Percentiles rank a stretch among this genome's conserved stretches.
phyloP scores from a whole-genome alignment of 2,113 vertebrate species.

The Misgurnus anguillicaudatus region DNA sequence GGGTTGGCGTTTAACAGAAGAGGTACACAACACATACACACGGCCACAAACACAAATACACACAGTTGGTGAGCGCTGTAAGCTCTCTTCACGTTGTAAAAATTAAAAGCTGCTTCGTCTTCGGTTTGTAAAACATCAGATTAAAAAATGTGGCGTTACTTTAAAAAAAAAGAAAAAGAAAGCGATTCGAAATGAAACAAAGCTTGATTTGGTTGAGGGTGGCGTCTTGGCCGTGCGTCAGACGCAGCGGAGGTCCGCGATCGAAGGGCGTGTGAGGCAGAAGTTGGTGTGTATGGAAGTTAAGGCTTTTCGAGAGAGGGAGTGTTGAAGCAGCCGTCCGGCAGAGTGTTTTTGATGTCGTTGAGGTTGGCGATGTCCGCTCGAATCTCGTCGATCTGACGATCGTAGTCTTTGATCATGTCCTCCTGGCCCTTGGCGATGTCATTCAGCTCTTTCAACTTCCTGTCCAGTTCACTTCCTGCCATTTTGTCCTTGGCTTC shows the following conservation, averaged over 20 bases:
- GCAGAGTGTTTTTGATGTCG: slow-evolving; percentile 94
- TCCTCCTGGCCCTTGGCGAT: slow-evolving; percentile 86
- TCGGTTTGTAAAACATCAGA: slow-evolving; percentile 32
- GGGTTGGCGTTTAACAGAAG: slow-evolving; percentile 48
- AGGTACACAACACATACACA: neutral
- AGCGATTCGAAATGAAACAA: slow-evolving; percentile 53
- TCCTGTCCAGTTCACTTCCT: slow-evolving; percentile 83
- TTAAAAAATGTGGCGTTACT: slow-evolving; percentile 52
- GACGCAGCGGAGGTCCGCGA: slow-evolving; percentile 25
- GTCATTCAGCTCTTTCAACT: slow-evolving; percentile 84
- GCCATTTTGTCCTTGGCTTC: slow-evolving; percentile 87
- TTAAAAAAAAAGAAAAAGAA: slow-evolving; percentile 52
- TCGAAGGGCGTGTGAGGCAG: slow-evolving; percentile 10
- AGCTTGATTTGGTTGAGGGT: slow-evolving; percentile 79
- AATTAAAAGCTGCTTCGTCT: slow-evolving; percentile 54
- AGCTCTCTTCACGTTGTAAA: slow-evolving; percentile 53
- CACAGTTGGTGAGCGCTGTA: slow-evolving; percentile 16
- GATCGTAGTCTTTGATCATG: slow-evolving; percentile 87
- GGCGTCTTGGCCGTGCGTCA: slow-evolving; percentile 65
- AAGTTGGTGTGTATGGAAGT: slow-evolving; percentile 26
- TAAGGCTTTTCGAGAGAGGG: slow-evolving; percentile 89
- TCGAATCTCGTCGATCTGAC: slow-evolving; percentile 88
- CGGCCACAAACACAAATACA: neutral
- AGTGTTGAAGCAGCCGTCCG: slow-evolving; percentile 94
- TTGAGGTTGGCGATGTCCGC: slow-evolving; percentile 92